Conservation (phyloP, 2,797 vertebrate species). For the Hypotaenidia okinawae region DNA sequence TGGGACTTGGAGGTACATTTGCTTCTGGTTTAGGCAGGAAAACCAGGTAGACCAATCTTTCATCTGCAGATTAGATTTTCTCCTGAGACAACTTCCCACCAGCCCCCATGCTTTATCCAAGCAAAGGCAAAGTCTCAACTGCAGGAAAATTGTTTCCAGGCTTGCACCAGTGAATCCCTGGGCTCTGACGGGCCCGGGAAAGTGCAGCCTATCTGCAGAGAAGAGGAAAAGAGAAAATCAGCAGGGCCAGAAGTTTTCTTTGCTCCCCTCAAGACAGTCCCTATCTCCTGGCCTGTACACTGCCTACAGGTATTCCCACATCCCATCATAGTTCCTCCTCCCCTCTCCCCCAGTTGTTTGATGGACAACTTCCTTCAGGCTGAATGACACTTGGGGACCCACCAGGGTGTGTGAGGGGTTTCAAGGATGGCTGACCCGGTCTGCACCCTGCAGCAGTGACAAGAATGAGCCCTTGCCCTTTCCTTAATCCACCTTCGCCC, state of each 20-base stretch:
- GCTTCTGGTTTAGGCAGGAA: background rate
- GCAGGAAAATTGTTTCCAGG: background rate
- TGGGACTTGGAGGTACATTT: background rate
- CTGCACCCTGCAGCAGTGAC: background rate
- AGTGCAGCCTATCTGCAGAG: rapidly evolving
- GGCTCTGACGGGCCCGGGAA: background rate
- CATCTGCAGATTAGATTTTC: background rate
- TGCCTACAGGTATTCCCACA: constrained; percentile 23
- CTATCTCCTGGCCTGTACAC: background rate
- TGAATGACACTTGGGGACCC: constrained; percentile 68
- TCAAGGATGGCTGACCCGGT: constrained; percentile 25
- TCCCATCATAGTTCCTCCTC: too few species aligned
- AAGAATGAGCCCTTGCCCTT: constrained; percentile 58
- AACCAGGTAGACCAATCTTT: background rate
- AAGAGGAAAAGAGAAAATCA: background rate
- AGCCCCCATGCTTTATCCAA: background rate
- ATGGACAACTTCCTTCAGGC: constrained; percentile 65
- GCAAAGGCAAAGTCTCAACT: background rate
- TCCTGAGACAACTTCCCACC: background rate
- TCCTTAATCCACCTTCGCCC: constrained; percentile 19
- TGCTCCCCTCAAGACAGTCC: rapidly evolving
- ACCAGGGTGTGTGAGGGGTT: background rate
- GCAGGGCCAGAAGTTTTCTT: background rate
- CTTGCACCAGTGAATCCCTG: background rate
- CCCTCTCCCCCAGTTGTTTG: background rate